These are phyloP conservation scores for Tapera naevia DNA, from an alignment of 2,797 vertebrate species.

Conservation along the genomic window DNA sequence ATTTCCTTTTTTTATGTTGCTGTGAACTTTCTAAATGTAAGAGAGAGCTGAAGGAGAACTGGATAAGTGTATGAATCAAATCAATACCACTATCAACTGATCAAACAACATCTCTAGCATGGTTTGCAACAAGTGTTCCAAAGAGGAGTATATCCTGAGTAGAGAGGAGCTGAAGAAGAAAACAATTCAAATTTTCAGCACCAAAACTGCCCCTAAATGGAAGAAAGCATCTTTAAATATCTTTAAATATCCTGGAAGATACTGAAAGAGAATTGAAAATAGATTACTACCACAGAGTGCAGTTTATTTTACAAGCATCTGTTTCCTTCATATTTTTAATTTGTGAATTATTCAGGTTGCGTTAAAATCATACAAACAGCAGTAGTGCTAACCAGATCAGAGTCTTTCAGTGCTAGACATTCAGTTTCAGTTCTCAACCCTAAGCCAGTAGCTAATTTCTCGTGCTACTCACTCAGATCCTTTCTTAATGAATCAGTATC, in stretches of 20 bases:
- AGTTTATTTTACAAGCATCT: slow-evolving; percentile 5
- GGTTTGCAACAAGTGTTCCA: neutral
- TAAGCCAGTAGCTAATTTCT: neutral
- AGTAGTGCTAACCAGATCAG: neutral
- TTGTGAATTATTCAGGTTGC: neutral
- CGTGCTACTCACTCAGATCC: neutral
- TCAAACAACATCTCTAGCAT: fast-evolving
- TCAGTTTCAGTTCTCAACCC: neutral
- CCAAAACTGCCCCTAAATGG: neutral
- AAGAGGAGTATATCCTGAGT: neutral
- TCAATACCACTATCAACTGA: neutral
- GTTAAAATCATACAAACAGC: neutral
- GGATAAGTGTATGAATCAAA: neutral
- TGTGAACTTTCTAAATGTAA: neutral
- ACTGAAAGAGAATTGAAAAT: neutral
- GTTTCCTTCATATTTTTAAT: neutral
- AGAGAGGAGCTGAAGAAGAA: neutral
- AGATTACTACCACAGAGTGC: neutral
- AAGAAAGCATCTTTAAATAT: neutral
- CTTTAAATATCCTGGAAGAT: neutral
- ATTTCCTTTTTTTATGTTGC: neutral
- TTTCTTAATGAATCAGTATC: neutral
- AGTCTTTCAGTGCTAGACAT: neutral
- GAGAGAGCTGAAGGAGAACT: neutral
- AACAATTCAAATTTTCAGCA: neutral